Evolutionary conservation across 2,113 vertebrate species (phyloP), one percentile per base, ranked within the genome.

Genomic region (Ciconia maguari): DNA sequence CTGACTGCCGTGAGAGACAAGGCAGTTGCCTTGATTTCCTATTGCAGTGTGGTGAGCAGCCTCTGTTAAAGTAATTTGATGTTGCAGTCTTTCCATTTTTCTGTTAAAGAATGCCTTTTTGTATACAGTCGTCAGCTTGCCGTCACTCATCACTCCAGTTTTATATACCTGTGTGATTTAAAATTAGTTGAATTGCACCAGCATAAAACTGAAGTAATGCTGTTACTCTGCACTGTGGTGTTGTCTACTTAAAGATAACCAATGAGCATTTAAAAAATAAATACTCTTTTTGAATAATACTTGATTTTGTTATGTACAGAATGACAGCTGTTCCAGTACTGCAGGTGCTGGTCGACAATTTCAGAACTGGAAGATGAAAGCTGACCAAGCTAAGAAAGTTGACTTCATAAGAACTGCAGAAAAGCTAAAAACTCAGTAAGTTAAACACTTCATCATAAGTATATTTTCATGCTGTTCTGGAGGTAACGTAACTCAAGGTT

Each of bases 341-440:
- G 69, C 89, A 41, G 44, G 87, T 69, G 95, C 96, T 89, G 90
- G 95, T 90, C 96, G 22, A 83, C 69, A 87, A 9, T 95, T 90
- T 94, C 96, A 98, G 62, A 96, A 89, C 49, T 87, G 83, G 97
- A 98, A 97, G 69, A 95, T 93, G 70, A 98, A 97, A 93, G 87
- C 74, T 83, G 95, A 82, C 89, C 95, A 96, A 81, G 90, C 96
- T 69, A 98, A 98, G 97, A 98, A 97, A 96, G 89, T 92, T 38
- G 97, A 98, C 80, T 99, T 99, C 74, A 26, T 99, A 66, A 97
- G 97, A 90, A 98, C 98, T 81, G 98, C 98, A 57, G 98, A 99
- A 95, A 98, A 95, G 41, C 96, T 98, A 49, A 98, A 97, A 96
- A 98, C 97, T 69, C 98, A 98, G 99, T 99, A 98, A 98, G 98